Evolutionary conservation across 2,888 invertebrate genomes (phyloP), one percentile per base, ranked within the genome.

Genomic region (Cephonodes hylas): DNA sequence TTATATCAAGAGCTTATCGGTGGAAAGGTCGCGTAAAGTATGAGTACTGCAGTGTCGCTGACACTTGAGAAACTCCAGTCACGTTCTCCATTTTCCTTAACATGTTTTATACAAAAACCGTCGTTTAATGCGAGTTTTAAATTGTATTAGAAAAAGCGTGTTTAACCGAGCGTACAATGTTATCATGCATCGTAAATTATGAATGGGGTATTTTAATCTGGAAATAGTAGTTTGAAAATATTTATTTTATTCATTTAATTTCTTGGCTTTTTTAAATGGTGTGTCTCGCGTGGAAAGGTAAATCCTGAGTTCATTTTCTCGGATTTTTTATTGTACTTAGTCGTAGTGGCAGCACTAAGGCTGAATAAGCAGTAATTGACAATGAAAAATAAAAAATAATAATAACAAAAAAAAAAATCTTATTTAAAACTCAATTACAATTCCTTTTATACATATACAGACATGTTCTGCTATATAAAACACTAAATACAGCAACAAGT

Each of bases 31-130:
- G 38, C 38, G 38, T 25, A 53, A 53, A 8, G 7, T 27, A 8
- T 18, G 10, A 53, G 18, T 18, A 10, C 27, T 8, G 15, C 10
- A 18, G 8, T 8, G 48, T 18, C 53, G 18, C 18, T 31, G 53
- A 53, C 53, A 31, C 48, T 48, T 18, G 4, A 15, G 27, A 3
- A 27, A 53, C 10, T 18, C 53, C 18, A 18, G 31, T 53, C 53
- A 53, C 53, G 53, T 53, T 27, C 18, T 10, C 31, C 53, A 53
- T 31, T 53, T 53, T 18, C 53, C 53, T 53, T 18, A 53, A 53
- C 0, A 4, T 45, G 45, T 45, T 45, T 45, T 23, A 45, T 45
- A 45, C 4, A 44, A 45, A n/a, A 8, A 15, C 6, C 10, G 23
- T 45, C 8, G 13, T 42, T 42, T 42, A 44, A 44, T 44, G 44